phyloP scores from a whole-genome alignment of 2,113 vertebrate genomes.

The Eubucco bourcierii region DNA sequence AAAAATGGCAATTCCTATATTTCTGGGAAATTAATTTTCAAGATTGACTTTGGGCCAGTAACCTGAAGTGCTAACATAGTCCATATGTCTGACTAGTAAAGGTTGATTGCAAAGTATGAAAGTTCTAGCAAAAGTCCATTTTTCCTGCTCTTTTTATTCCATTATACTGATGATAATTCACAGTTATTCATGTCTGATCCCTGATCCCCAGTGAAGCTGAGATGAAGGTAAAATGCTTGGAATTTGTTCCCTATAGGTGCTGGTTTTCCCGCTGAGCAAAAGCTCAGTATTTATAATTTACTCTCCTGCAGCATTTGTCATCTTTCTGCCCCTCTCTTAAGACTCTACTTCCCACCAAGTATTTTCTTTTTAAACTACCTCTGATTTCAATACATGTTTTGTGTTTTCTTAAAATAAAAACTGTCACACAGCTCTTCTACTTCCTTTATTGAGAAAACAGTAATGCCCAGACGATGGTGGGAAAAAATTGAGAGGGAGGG shows the following conservation, averaged over 20 bases:
- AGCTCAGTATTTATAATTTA: not conserved
- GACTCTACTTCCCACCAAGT: accelerated
- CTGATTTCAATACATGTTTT: not conserved
- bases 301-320: not conserved
- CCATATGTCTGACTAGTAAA: conserved; percentile 62
- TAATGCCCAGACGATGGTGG: not conserved
- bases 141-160: conserved; percentile 69
- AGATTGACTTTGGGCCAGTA: conserved; percentile 57
- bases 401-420: conserved; percentile 55
- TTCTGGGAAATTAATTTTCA: conserved; percentile 71
- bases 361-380: conserved; percentile 19
- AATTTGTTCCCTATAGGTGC: conserved; percentile 44
- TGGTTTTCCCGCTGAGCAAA: not conserved
- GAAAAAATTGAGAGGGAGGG: conserved; percentile 51
- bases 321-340: not conserved
- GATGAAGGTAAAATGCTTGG: conserved; percentile 34
- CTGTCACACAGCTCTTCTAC: not conserved
- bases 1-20: conserved; percentile 62
- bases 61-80: conserved; percentile 67
- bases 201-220: conserved; percentile 22
- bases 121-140: conserved; percentile 50
- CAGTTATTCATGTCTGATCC: conserved; percentile 32
- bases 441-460: conserved; percentile 66
- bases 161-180: conserved; percentile 51
- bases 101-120: conserved; percentile 50